phyloP scores from a whole-genome alignment of 2,888 invertebrate species.

The Blomia tropicalis region DNA sequence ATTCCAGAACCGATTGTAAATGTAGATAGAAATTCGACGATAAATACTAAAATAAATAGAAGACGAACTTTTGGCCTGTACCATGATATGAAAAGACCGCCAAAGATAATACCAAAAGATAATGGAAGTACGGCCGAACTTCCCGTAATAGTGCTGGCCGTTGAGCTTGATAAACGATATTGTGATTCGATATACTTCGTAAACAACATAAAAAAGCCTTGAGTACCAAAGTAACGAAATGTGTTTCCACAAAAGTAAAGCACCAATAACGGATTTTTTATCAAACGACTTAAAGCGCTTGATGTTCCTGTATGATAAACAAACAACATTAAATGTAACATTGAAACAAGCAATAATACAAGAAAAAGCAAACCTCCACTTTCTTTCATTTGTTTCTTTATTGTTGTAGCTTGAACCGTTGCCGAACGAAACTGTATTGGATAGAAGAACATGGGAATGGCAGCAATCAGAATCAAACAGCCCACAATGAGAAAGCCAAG shows the following conservation, averaged over 20 bases:
- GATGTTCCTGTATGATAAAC: no score
- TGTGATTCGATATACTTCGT: constrained; percentile 30
- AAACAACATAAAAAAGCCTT: constrained; percentile 29
- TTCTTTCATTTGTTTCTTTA: constrained; percentile 11
- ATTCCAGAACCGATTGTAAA: no score
- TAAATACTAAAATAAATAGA: constrained; percentile 11
- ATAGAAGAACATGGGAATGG: constrained; percentile 30
- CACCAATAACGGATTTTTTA: constrained; percentile 27
- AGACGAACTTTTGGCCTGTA: constrained; percentile 4
- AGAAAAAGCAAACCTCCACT: neutral
- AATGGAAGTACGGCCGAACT: constrained; percentile 9
- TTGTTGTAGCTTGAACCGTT: neutral
- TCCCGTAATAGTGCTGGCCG: constrained; percentile 29
- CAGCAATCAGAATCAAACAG: constrained; percentile 25
- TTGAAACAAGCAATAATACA: no score
- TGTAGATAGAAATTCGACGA: constrained; percentile 18
- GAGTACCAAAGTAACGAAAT: constrained; percentile 28
- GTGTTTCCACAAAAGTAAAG: constrained; percentile 27
- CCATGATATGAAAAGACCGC: constrained; percentile 8
- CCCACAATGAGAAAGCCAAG: constrained; percentile 32
- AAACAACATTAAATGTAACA: no score
- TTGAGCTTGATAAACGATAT: constrained; percentile 28
- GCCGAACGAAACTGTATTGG: constrained; percentile 27
- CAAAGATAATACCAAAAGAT: constrained; percentile 18
- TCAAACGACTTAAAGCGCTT: constrained; percentile 23